Conservation (phyloP, 2,888 invertebrate species). For the Cinara cedri region DNA sequence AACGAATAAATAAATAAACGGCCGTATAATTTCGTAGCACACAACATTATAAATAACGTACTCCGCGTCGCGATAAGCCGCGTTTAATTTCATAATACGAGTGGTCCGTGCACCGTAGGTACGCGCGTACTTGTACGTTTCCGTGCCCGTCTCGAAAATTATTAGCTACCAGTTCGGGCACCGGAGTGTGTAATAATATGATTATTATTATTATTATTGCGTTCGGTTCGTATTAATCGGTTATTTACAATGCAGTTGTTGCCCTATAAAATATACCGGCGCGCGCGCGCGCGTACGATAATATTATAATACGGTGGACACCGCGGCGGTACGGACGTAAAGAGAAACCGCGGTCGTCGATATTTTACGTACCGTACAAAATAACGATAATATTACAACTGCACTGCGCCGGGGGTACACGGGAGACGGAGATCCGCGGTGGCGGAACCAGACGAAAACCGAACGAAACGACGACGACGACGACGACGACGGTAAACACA, state of each 20-base stretch:
- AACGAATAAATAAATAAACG: neutral
- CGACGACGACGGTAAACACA: constrained; percentile 10
- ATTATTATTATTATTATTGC: neutral
- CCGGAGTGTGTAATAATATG: no score
- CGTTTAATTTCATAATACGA: no score
- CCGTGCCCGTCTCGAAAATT: no score
- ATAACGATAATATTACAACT: no score
- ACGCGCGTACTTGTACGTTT: no score
- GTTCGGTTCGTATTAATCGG: constrained; percentile 45
- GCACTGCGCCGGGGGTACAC: neutral
- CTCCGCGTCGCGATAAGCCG: no score
- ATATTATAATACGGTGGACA: constrained; percentile 30
- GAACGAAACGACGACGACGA: neutral
- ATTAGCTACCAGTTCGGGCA: no score
- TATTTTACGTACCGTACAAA: no score
- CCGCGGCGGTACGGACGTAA: neutral
- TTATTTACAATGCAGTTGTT: constrained; percentile 56
- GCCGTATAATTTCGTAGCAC: no score
- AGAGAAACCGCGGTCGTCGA: neutral
- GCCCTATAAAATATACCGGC: constrained; percentile 41
- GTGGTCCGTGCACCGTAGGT: no score
- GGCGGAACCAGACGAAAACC: neutral
- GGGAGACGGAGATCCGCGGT: neutral
- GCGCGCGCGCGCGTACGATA: no score
- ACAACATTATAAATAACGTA: no score